Evolutionary conservation across 2,797 vertebrate species (phyloP), one percentile per base, ranked within the genome.

Genomic region (Chrosomus eos): DNA sequence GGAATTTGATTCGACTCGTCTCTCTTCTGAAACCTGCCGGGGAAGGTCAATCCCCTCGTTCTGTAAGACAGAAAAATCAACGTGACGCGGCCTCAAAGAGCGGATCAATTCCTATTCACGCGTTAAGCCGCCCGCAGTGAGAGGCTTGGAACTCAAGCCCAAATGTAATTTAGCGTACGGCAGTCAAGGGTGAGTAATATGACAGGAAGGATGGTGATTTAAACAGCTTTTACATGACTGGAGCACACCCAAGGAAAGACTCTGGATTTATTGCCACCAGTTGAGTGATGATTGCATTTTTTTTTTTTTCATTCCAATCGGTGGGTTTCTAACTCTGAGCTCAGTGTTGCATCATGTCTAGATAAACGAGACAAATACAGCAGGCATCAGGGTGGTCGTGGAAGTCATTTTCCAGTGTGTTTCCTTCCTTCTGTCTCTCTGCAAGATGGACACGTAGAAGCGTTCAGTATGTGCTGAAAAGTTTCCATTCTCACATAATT

Each of bases 311-410:
- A 31, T 62, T 74, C 83, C 82, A 73, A 82, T 84, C 68, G 43
- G 51, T 85, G 81, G 89, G 92, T 95, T 95, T 94, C 94, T 90
- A 87, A 81, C 92, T 93, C 91, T 88, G 88, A 87, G 89, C 88
- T 89, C 83, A 36, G 88, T 87, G 90, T 95, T 95, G 94, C 95
- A 92, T 95, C 94, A 95, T 94, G 91, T 92, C 90, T 90, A 90
- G 93, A 94, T 94, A 93, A 91, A 90, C 88, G 92, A 92, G 93
- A 95, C 94, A 94, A 94, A 88, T 92, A 93, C 91, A 88, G 93
- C 92, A 90, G 90, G 81, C 55, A 87, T 77, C 86, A 81, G 70
- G 84, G 87, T 89, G 88, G 88, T 87, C 86, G 85, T 87, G 86
- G 76, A 87, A 85, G 67, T 80, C 81, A 58, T 80, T 79, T 84